Base-by-base conservation (phyloP, 2,888 invertebrate species). In the Parnassius mnemosyne region DNA sequence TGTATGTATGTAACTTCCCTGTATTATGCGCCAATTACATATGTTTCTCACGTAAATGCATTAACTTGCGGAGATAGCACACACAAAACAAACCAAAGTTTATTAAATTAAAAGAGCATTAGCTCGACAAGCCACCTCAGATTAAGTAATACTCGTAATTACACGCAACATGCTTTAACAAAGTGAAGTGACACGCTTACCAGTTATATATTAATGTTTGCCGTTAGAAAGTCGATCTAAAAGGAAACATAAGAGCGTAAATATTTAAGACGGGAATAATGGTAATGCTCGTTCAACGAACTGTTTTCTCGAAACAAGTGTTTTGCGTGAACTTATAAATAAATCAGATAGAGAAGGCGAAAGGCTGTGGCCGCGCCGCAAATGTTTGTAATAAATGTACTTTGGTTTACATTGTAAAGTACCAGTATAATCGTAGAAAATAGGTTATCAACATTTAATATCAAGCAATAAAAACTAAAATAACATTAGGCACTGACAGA, bases 311-410 rank as follows among this genome's bases (percentile, higher is more conserved):
- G 64, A 65, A 69, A 66, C 65, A 66, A 70, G 53, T 60, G 65
- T 60, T 68, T 69, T 63, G 63, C 65, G 68, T 64, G 64, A 71
- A 71, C 68, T 70, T 69, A 71, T 74, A 73, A 76, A 75, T 77
- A 78, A 74, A 77, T 74, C 70, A 72, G 66, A 66, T 63, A 69
- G 68, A 63, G 66, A 68, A 68, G 71, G 70, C 72, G 66, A 73
- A 77, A 68, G 65, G 67, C 68, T 67, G 71, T 68, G 68, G 66
- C 65, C 65, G 69, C 66, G 13, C 49, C 49, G 66, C 63, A 50
- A 20, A 12, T 57, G 10, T 16, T 13, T 57, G 41, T 49, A 42
- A 13, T 49, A 49, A 49, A 49, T 13, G 10, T 41, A n/a, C 47
- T 7, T 57, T 54, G 12, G 10, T 52, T 44, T 68, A 65, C 70